phyloP scores from a whole-genome alignment of 2,113 vertebrate genomes.

The Heptranchias perlo region DNA sequence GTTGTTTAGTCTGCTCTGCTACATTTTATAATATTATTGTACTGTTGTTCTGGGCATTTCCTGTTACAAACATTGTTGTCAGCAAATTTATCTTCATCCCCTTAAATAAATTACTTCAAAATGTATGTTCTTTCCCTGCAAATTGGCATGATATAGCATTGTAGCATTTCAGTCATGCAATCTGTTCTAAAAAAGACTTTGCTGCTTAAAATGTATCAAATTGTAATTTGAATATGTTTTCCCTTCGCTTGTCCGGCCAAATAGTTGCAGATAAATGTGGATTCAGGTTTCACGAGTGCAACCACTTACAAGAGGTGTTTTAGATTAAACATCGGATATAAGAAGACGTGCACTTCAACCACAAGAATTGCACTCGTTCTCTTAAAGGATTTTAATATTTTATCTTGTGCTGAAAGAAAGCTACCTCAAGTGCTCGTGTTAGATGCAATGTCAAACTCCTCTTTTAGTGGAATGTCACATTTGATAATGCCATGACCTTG shows the following conservation, averaged over 20 bases:
- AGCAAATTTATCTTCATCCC: not conserved
- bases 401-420: not conserved
- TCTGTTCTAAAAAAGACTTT: too few species aligned
- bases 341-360: not conserved
- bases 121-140: not conserved
- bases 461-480: not conserved
- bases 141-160: not conserved
- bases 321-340: not conserved
- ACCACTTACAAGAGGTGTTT: not conserved
- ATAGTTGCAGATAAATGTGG: not conserved
- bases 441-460: not conserved
- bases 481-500: not conserved
- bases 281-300: not conserved
- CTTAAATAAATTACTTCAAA: not conserved
- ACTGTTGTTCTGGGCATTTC: not conserved
- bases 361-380: not conserved
- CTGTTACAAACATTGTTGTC: not conserved
- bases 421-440: too few species aligned
- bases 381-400: constrained; percentile 33
- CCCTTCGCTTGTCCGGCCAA: not conserved
- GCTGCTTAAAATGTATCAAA: not conserved
- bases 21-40: not conserved
- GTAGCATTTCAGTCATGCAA: not conserved
- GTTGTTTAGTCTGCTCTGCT: not conserved
- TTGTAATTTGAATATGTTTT: not conserved